A percentile compares a stretch with the other conserved stretches of the same genome.
phyloP scores from a whole-genome alignment of 2,888 invertebrate genomes.

The Pyrgus malvae region DNA sequence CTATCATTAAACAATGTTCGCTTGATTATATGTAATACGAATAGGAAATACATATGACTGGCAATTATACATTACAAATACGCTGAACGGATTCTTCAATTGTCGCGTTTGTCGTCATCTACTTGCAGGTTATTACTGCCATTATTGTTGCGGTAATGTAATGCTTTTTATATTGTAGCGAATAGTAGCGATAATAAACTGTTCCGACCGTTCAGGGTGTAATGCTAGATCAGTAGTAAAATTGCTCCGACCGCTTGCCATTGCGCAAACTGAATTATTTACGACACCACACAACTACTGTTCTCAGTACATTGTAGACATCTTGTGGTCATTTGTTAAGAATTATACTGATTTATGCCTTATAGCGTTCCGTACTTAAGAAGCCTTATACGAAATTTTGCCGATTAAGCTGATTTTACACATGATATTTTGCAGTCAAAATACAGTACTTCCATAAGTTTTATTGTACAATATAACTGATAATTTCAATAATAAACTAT shows the following conservation, averaged over 20 bases:
- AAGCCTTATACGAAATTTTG: too few relatives aligned
- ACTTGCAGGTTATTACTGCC: conserved; percentile 38
- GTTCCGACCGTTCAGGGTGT: conserved; percentile 10
- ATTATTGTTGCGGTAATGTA: conserved; percentile 39
- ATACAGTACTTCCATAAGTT: too few relatives aligned
- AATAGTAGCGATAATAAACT: conserved; percentile 30
- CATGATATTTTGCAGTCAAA: too few relatives aligned
- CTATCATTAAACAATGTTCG: too few relatives aligned
- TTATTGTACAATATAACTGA: too few relatives aligned
- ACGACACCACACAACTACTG: conserved; percentile 7
- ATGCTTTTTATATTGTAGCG: conserved; percentile 37
- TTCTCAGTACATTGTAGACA: conserved; percentile 14
- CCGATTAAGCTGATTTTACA: too few relatives aligned
- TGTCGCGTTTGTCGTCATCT: neutral
- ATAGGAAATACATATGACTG: neutral
- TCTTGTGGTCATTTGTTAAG: neutral
- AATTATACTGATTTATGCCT: neutral
- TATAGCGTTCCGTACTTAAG: neutral
- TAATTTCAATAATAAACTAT: too few relatives aligned
- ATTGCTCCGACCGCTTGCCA: conserved; percentile 20
- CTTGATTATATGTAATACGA: neutral
- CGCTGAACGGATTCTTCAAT: neutral
- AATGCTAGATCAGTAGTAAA: conserved; percentile 32
- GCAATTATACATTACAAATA: neutral
- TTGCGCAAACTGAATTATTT: conserved; percentile 25